Evolutionary conservation across 2,888 invertebrate species (phyloP), one percentile per base, ranked within the genome.

Genomic region (Himalopsyche anomala): DNA sequence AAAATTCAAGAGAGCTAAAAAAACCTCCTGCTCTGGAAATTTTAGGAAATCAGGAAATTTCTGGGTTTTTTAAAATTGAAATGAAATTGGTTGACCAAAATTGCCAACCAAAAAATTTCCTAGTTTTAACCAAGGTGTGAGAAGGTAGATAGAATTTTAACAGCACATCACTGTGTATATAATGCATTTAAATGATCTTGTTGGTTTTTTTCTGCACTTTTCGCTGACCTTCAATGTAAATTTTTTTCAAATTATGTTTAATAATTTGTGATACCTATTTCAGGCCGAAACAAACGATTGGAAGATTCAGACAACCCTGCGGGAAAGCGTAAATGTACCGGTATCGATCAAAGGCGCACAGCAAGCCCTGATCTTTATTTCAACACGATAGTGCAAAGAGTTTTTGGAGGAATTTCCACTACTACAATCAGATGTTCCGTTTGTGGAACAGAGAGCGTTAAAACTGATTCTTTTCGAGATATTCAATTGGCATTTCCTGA

Each of bases 401-500:
- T 95, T 85, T 97, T 97, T 90, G 96, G 96, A 0, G 98, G 98
- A 0, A 95, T 96, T 85, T 92, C 96, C 45, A 94, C 95, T 9
- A 96, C 96, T 0, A 95, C 95, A 0, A 95, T 96, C 54, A 95
- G 94, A 89, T 98, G 98, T 90, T 93, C 94, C 19, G 94, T 94
- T 83, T 98, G 98, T 90, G 93, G 94, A 84, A 94, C 95, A 8
- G 94, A 95, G 85, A 97, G 97, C 0, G 94, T 95, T 85, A 95
- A 96, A 40, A 94, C 94, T 0, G 97, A 98, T 90, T 94, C 94
- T 83, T 98, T 98, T 91, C 95, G 96, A 6, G 98, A 98, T 89
- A 92, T 98, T 17, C 96, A 96, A 89, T 92, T 97, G 1, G 95
- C 96, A 0, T 96, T 96, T 91, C 96, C 96, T 0, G 95, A 95